A percentile compares a stretch with the other conserved stretches of the same genome.
phyloP scores from a whole-genome alignment of 2,113 vertebrate genomes.

The Oncorhynchus mykiss region DNA sequence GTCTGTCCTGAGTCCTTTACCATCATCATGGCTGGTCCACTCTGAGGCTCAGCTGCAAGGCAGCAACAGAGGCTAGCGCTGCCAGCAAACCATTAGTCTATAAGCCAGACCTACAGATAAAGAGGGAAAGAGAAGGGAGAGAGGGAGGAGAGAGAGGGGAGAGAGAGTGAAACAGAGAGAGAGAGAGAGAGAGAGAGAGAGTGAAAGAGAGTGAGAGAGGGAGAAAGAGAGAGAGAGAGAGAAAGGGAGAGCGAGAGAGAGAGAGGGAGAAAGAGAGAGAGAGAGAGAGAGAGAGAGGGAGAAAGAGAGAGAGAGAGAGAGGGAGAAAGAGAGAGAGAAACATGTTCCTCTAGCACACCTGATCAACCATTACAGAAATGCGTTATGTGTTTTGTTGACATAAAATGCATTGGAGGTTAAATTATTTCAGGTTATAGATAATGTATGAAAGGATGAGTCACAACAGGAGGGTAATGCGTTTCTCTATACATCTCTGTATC shows the following conservation, averaged over 20 bases:
- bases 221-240: no score
- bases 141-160: background rate
- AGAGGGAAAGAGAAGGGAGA: no score
- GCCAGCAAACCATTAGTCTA: background rate
- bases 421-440: no score
- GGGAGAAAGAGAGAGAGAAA: no score
- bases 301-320: no score
- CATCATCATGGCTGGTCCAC: background rate
- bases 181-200: background rate
- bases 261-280: background rate
- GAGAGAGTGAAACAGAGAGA: background rate
- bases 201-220: no score
- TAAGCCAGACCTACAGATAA: background rate
- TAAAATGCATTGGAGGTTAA: background rate
- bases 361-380: background rate
- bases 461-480: background rate
- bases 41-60: background rate
- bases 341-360: background rate
- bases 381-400: background rate
- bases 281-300: background rate
- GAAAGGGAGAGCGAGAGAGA: background rate
- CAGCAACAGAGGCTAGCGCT: background rate
- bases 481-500: background rate
- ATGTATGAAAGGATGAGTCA: no score
- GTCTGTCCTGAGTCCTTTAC: background rate